A percentile compares a stretch with the other conserved stretches of the same genome.
Conservation (phyloP, 2,888 invertebrate species). For the Hypolimnas misippus region DNA sequence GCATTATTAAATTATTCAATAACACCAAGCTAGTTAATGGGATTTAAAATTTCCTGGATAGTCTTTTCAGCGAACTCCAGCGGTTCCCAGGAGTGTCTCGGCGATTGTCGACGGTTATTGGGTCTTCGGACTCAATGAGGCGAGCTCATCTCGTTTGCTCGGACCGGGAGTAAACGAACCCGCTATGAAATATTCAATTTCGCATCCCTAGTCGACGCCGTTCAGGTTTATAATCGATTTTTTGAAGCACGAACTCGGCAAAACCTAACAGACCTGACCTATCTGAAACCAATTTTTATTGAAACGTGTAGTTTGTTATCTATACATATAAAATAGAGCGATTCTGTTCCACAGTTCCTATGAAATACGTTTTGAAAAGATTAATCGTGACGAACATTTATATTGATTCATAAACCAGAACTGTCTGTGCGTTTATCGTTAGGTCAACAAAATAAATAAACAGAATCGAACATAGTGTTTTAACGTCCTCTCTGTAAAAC, state of each 20-base stretch:
- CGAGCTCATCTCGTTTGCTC: conserved; percentile 45
- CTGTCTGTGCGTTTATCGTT: too few relatives aligned
- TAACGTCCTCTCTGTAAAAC: too few relatives aligned
- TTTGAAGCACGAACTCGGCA: conserved; percentile 3
- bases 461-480: too few relatives aligned
- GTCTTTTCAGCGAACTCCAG: conserved; percentile 35
- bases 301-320: too few relatives aligned
- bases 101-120: conserved; percentile 44
- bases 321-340: too few relatives aligned
- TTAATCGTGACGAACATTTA: too few relatives aligned
- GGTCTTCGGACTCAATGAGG: conserved; percentile 44
- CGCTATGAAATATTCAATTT: conserved; percentile 46
- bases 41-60: conserved; percentile 34
- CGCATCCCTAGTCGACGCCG: conserved; percentile 35
- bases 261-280: background rate
- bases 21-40: conserved; percentile 29
- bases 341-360: too few relatives aligned
- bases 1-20: conserved; percentile 9
- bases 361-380: too few relatives aligned
- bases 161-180: conserved; percentile 44
- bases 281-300: conserved; percentile 5
- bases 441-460: too few relatives aligned
- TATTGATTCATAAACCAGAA: too few relatives aligned
- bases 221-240: conserved; percentile 39
- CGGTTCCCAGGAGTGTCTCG: conserved; percentile 39